Evolutionary conservation across 1,140 invertebrate species (phyloP).

Genomic region (Drosophila watanabei): DNA sequence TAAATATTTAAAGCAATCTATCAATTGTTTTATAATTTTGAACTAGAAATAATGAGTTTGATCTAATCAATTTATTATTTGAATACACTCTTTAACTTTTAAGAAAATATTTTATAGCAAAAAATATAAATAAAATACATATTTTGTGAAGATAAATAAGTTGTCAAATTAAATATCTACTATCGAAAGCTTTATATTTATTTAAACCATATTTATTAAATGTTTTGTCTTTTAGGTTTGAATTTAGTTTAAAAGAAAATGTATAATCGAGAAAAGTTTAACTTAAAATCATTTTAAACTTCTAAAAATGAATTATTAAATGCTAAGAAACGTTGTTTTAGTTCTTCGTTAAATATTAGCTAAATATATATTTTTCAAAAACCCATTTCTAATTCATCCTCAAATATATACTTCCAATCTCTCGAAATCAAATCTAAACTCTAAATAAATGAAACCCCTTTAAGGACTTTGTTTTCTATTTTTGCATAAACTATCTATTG

Average conservation of each 20-base stretch:
- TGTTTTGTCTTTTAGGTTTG: too few relatives aligned
- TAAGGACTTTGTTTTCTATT: not conserved
- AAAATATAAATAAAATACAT: not conserved
- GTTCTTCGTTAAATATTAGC: not conserved
- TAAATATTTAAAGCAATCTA: too few relatives aligned
- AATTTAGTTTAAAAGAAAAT: too few relatives aligned
- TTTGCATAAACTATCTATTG: not conserved
- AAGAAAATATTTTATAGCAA: too few relatives aligned
- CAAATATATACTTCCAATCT: not conserved
- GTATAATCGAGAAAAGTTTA: too few relatives aligned
- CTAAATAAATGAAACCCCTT: slow-evolving; percentile 2
- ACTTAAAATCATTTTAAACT: not conserved
- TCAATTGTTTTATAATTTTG: not conserved
- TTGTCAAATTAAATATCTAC: not conserved
- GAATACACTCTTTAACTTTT: not conserved
- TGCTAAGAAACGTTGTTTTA: too few relatives aligned
- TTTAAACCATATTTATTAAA: not conserved
- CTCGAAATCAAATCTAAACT: not conserved
- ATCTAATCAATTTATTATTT: not conserved
- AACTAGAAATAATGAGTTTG: not conserved
- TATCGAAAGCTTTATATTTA: not conserved
- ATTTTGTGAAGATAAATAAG: not conserved
- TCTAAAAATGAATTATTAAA: not conserved
- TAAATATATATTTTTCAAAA: not conserved
- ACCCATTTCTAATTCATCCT: not conserved